phyloP scores from a whole-genome alignment of 2,888 invertebrate species.

The Sarcophaga variegata region DNA sequence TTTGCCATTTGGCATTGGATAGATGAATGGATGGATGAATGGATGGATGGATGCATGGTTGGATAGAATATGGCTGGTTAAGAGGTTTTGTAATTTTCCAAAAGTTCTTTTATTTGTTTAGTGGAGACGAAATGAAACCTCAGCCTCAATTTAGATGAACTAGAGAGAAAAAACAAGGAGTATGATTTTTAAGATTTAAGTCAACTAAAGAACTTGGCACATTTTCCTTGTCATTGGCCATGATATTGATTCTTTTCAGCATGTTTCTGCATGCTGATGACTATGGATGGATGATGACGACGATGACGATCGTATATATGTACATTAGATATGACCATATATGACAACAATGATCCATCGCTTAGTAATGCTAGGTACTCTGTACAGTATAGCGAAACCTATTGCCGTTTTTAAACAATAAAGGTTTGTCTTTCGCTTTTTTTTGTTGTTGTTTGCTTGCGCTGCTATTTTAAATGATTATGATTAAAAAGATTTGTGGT shows the following conservation, averaged over 20 bases:
- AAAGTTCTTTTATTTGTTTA: conserved; percentile 5
- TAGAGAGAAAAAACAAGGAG: conserved; percentile 17
- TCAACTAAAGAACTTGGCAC: conserved; percentile 56
- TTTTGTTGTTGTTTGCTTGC: not conserved
- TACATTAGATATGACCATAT: conserved; percentile 28
- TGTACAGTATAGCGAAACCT: not conserved
- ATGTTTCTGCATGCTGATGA: not conserved
- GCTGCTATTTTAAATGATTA: conserved; percentile 67
- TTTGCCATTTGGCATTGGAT: too few relatives aligned
- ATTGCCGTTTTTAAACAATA: conserved; percentile 57
- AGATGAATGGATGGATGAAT: too few relatives aligned
- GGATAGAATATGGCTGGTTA: conserved; percentile 1
- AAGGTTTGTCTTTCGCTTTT: conserved; percentile 48
- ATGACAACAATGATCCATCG: conserved; percentile 57
- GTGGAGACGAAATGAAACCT: not conserved
- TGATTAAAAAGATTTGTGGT: conserved; percentile 69
- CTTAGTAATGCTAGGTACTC: not conserved
- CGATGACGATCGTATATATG: conserved; percentile 1
- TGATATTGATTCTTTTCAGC: conserved; percentile 30
- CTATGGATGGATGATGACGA: not conserved
- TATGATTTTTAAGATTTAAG: conserved; percentile 45
- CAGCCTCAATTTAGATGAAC: not conserved
- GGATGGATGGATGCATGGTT: not conserved
- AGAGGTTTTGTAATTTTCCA: conserved; percentile 20
- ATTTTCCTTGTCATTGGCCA: conserved; percentile 65